Percentiles rank a stretch among this genome's conserved stretches.
Evolutionary conservation across 2,797 vertebrate species (phyloP).

Genomic region (Amazonetta brasiliensis): DNA sequence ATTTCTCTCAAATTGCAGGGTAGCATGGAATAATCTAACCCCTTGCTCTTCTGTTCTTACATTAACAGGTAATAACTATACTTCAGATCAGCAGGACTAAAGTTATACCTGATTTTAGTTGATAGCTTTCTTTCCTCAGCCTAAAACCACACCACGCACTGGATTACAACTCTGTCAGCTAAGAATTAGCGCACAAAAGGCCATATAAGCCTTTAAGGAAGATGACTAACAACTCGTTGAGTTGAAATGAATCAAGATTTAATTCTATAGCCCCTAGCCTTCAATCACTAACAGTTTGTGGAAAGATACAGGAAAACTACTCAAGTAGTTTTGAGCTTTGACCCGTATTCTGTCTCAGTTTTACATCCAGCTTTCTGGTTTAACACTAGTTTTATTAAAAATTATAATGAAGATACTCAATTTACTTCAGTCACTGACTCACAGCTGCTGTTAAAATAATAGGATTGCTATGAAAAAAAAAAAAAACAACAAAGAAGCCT

Average conservation of each 20-base stretch:
- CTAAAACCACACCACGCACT: background rate
- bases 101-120: background rate
- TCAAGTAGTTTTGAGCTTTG: background rate
- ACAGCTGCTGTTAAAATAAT: background rate
- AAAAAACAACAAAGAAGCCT: background rate
- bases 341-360: background rate
- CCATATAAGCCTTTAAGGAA: background rate
- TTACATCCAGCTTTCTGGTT: background rate
- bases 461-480: background rate
- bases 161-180: background rate
- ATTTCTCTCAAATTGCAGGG: background rate
- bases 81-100: background rate
- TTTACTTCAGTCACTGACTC: background rate
- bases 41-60: background rate
- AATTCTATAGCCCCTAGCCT: background rate
- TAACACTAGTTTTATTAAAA: background rate
- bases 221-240: background rate
- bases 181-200: background rate
- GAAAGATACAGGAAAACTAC: background rate
- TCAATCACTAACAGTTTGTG: background rate
- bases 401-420: background rate
- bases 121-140: background rate
- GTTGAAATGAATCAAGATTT: background rate
- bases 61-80: background rate
- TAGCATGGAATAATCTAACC: background rate